A percentile compares a stretch with the other conserved stretches of the same genome.
phyloP scores from a whole-genome alignment of 2,113 vertebrate genomes.

The Colinus virginianus region DNA sequence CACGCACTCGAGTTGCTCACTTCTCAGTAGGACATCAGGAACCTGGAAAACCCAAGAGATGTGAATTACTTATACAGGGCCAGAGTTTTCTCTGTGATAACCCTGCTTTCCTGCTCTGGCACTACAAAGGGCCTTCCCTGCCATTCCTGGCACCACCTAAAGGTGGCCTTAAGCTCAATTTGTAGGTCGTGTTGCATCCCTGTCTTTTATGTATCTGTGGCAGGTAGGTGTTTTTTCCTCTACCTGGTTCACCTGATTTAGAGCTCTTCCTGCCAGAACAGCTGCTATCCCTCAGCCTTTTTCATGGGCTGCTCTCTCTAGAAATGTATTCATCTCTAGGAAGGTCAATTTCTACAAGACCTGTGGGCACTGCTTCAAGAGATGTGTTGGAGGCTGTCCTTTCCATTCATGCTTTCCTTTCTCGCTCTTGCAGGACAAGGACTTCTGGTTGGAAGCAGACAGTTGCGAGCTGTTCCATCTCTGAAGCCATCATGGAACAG shows the following conservation, averaged over 20 bases:
- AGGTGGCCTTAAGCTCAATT: not conserved
- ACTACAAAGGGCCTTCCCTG: not conserved
- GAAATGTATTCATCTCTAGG: rapidly evolving
- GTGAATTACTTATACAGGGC: not conserved
- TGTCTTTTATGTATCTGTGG: rapidly evolving
- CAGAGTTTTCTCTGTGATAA: not conserved
- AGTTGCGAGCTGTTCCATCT: not conserved
- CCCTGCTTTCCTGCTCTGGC: not conserved
- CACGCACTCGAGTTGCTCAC: not conserved
- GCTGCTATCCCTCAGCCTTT: not conserved
- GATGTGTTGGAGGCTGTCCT: not conserved
- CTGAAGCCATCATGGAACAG: constrained; percentile 52
- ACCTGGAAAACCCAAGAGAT: not conserved
- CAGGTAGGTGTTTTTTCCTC: not conserved
- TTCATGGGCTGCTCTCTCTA: not conserved
- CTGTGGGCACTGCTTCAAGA: not conserved
- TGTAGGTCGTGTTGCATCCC: not conserved
- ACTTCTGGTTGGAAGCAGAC: not conserved
- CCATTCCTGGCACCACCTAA: not conserved
- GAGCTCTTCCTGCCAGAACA: not conserved
- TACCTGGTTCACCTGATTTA: rapidly evolving
- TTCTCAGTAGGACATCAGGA: not conserved
- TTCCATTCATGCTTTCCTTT: not conserved
- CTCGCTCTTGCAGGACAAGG: not conserved
- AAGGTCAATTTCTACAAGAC: not conserved